phyloP scores from a whole-genome alignment of 2,888 invertebrate species.

The Morpho achilles region DNA sequence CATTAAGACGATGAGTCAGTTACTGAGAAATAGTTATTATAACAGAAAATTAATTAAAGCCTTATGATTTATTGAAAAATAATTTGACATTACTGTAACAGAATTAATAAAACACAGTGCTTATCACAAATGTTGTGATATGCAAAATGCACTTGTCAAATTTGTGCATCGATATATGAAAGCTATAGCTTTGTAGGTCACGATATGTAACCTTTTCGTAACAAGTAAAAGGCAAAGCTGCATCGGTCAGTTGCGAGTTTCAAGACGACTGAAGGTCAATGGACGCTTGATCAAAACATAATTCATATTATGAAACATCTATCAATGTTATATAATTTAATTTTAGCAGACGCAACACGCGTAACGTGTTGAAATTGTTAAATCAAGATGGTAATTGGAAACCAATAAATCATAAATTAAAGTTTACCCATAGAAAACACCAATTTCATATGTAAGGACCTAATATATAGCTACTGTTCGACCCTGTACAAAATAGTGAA shows the following conservation, averaged over 20 bases:
- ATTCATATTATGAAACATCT: conserved; percentile 3
- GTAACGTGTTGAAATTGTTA: not conserved
- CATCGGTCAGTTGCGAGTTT: not conserved
- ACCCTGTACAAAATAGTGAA: too few relatives aligned
- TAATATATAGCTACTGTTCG: too few relatives aligned
- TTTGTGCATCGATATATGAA: not conserved
- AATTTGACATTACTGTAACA: too few relatives aligned
- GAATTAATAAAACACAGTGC: too few relatives aligned
- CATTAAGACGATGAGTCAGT: too few relatives aligned
- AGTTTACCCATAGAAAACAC: too few relatives aligned
- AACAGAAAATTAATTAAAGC: too few relatives aligned
- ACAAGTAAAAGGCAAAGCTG: conserved; percentile 1
- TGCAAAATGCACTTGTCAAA: not conserved
- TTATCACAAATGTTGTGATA: too few relatives aligned
- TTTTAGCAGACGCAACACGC: conserved; percentile 4
- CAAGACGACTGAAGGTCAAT: conserved; percentile 8
- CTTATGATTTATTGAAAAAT: too few relatives aligned
- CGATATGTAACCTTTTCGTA: conserved; percentile 7
- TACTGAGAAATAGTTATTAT: too few relatives aligned
- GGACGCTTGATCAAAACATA: not conserved
- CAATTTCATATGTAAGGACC: too few relatives aligned
- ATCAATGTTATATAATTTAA: not conserved
- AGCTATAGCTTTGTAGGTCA: conserved; percentile 11
- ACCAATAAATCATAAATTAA: too few relatives aligned
- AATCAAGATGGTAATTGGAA: not conserved